Conservation (phyloP, 2,888 invertebrate genomes). For the Machimus rusticus region DNA sequence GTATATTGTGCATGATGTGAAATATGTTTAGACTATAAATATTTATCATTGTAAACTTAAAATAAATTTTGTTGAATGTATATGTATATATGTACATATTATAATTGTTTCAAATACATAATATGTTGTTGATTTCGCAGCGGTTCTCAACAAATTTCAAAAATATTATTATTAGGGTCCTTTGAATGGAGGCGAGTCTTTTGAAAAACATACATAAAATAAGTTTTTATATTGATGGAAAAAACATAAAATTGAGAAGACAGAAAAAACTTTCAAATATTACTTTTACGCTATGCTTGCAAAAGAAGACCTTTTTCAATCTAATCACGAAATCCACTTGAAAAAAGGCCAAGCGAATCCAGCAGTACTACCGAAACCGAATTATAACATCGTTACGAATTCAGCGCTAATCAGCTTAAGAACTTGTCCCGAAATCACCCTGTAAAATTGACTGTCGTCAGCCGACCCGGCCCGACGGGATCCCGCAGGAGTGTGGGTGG, state of each 20-base stretch:
- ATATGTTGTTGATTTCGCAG: no score
- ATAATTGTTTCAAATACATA: no score
- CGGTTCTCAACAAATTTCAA: no score
- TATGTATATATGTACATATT: no score
- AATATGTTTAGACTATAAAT: no score
- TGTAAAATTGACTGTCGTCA: constrained; percentile 23
- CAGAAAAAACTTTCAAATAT: neutral
- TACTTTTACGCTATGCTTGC: neutral
- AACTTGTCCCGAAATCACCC: constrained; percentile 6
- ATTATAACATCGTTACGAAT: constrained; percentile 17
- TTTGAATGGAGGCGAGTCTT: no score
- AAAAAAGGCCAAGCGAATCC: neutral
- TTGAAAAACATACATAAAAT: no score
- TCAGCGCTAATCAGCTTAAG: constrained; percentile 18
- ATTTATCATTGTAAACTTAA: no score
- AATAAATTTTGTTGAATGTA: no score
- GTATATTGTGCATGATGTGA: no score
- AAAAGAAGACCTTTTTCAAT: neutral
- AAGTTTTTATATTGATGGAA: neutral
- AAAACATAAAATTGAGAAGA: neutral
- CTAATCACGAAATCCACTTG: neutral
- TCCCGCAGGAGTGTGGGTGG: neutral
- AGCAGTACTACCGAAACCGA: neutral
- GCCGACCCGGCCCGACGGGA: neutral
- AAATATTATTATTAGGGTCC: no score